Percentiles rank a stretch among this genome's conserved stretches.
Conservation (phyloP, 2,888 invertebrate genomes). For the Salpingus planirostris region DNA sequence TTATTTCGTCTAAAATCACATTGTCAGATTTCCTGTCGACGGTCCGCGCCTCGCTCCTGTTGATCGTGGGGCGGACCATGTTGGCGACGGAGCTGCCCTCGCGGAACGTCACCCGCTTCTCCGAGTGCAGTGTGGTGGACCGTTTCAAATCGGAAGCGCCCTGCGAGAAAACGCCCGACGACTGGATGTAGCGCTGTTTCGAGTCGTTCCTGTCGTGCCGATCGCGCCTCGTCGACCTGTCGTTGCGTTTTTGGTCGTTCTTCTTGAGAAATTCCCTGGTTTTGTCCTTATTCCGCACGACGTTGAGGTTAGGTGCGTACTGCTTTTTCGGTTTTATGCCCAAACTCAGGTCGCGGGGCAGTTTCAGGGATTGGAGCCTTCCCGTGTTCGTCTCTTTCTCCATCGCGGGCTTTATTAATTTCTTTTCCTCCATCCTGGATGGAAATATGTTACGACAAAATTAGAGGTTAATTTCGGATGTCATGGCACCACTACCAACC, state of each 20-base stretch:
- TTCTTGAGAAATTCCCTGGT: slow-evolving; percentile 26
- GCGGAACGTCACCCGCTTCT: slow-evolving; percentile 4
- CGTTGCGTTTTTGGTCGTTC: slow-evolving; percentile 17
- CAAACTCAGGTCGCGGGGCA: slow-evolving; percentile 34
- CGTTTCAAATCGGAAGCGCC: slow-evolving; percentile 23
- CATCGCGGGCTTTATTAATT: slow-evolving; percentile 11
- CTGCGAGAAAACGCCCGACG: slow-evolving; percentile 35
- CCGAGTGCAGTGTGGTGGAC: background rate
- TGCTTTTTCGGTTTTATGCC: slow-evolving; percentile 34
- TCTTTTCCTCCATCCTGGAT: slow-evolving; percentile 12
- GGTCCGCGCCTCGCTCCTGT: slow-evolving; percentile 26
- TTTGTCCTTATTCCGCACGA: slow-evolving; percentile 31
- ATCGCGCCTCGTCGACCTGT: slow-evolving; percentile 4
- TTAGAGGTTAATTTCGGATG: too few relatives aligned
- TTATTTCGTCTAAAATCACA: slow-evolving; percentile 24
- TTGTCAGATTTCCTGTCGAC: slow-evolving; percentile 28
- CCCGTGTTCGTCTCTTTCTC: slow-evolving; percentile 16
- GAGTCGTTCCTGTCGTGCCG: slow-evolving; percentile 7
- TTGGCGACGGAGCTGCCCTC: slow-evolving; percentile 18
- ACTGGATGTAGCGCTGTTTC: slow-evolving; percentile 34
- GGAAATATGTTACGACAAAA: background rate
- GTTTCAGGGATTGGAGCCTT: slow-evolving; percentile 31
- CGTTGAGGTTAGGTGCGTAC: slow-evolving; percentile 37
- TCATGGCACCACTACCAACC: too few relatives aligned
- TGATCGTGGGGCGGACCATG: slow-evolving; percentile 26